phyloP scores from a whole-genome alignment of 2,797 vertebrate genomes.

The Acrocephalus scirpaceus region DNA sequence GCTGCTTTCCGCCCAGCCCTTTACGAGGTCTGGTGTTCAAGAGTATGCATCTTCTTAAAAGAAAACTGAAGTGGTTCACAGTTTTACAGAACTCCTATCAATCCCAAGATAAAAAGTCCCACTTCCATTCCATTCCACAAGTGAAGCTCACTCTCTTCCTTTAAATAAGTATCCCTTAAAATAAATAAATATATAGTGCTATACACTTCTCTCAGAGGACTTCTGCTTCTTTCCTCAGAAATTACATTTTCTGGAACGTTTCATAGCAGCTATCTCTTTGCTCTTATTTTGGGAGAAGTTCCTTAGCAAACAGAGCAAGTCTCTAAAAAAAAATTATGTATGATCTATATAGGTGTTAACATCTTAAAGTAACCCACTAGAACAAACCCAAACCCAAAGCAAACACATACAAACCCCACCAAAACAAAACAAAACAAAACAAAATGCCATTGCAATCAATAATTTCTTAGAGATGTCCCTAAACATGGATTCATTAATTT shows the following conservation, averaged over 20 bases:
- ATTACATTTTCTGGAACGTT: background rate
- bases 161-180: background rate
- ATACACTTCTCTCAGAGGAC: background rate
- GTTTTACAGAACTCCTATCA: background rate
- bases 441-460: background rate
- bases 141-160: background rate
- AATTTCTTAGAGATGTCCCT: background rate
- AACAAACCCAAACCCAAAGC: background rate
- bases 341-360: background rate
- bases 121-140: background rate
- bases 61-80: background rate
- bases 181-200: background rate
- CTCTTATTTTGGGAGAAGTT: background rate
- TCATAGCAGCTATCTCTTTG: background rate
- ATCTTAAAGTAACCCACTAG: background rate
- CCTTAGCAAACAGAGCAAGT: background rate
- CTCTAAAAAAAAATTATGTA: background rate
- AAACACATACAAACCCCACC: background rate
- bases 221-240: background rate
- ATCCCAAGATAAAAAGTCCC: background rate
- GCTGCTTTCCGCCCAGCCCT: background rate
- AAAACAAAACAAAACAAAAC: background rate
- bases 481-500: background rate
- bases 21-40: background rate
- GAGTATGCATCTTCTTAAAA: background rate